These are phyloP conservation scores for Gastracanthus pulcherrimus DNA, from an alignment of 2,888 invertebrate genomes.

Conservation along the genomic window DNA sequence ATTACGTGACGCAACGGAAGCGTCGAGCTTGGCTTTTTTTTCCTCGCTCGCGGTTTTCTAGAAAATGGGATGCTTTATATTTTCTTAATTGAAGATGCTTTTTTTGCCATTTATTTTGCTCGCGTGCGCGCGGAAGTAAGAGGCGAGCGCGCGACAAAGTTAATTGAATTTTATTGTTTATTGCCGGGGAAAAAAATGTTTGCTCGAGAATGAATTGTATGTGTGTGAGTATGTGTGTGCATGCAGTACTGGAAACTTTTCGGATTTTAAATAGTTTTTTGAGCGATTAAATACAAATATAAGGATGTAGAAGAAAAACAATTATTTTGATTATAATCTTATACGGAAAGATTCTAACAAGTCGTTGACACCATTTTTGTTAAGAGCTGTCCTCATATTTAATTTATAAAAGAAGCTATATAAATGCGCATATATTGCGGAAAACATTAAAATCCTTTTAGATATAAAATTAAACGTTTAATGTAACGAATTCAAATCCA, in stretches of 20 bases:
- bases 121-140: background rate
- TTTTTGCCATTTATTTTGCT: background rate
- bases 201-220: too few relatives aligned
- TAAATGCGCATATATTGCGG: background rate
- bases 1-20: conserved; percentile 45
- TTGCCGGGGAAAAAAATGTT: too few relatives aligned
- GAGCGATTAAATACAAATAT: too few relatives aligned
- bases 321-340: background rate
- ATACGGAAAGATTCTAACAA: background rate
- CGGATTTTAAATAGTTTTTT: too few relatives aligned
- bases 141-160: too few relatives aligned
- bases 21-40: background rate
- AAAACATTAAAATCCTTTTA: background rate
- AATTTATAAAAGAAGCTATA: background rate
- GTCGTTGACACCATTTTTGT: background rate
- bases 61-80: background rate
- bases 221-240: too few relatives aligned
- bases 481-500: background rate
- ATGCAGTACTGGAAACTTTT: too few relatives aligned
- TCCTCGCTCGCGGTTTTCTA: background rate
- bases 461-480: background rate
- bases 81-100: background rate
- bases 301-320: too few relatives aligned
- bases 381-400: background rate
- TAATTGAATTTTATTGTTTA: too few relatives aligned